phyloP scores from a whole-genome alignment of 2,797 vertebrate genomes.

The Amblyopsis hoosieri region DNA sequence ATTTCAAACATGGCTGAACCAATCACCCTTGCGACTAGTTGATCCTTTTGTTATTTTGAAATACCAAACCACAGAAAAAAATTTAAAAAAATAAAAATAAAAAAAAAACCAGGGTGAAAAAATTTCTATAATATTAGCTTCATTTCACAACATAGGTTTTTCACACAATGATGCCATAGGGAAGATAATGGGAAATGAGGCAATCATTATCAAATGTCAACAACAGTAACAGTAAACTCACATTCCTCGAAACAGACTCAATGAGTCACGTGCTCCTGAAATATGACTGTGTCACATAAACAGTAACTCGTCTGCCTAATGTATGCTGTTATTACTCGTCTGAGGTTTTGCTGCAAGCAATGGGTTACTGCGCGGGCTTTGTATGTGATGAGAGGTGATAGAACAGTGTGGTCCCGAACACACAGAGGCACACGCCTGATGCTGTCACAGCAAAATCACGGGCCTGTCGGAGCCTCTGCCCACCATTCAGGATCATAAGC shows the following conservation, averaged over 20 bases:
- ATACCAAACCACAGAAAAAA: neutral
- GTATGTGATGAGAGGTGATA: conserved; percentile 65
- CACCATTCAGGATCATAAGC: conserved; percentile 17
- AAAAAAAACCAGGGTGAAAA: neutral
- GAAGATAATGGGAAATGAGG: conserved; percentile 10
- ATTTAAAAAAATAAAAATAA: neutral
- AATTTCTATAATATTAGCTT: conserved; percentile 18
- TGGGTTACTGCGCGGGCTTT: conserved; percentile 36
- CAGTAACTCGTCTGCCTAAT: conserved; percentile 46
- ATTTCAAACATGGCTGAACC: conserved; percentile 8
- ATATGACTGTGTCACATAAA: conserved; percentile 35
- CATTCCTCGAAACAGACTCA: conserved; percentile 16
- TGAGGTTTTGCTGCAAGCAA: conserved; percentile 37
- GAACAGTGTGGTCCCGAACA: conserved; percentile 57
- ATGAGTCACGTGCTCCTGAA: conserved; percentile 39
- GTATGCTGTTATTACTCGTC: conserved; percentile 28
- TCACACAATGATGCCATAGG: conserved; percentile 14
- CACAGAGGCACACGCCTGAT: conserved; percentile 67
- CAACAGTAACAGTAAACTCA: conserved; percentile 15
- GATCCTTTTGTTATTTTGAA: neutral
- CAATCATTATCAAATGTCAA: conserved; percentile 14
- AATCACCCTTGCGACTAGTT: conserved; percentile 8
- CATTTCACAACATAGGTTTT: conserved; percentile 4
- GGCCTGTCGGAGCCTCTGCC: conserved; percentile 34
- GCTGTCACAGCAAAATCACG: conserved; percentile 63